Evolutionary conservation across 2,797 vertebrate genomes (phyloP).

Genomic region (Hypotaenidia philippensis): DNA sequence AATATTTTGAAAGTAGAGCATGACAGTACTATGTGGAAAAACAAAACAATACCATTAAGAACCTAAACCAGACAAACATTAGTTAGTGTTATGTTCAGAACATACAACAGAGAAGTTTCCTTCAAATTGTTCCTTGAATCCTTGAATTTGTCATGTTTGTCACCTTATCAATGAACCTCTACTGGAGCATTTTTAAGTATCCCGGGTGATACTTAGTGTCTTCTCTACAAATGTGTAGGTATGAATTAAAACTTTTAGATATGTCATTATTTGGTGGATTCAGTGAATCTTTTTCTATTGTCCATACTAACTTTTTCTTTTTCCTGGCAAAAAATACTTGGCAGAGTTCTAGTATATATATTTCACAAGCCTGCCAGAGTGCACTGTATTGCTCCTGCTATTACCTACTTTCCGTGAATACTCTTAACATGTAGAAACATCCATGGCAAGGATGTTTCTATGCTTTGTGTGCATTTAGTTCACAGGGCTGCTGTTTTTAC

Average conservation of each 20-base stretch:
- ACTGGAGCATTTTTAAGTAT: neutral
- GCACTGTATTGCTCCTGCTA: neutral
- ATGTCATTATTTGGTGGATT: neutral
- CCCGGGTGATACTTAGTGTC: neutral
- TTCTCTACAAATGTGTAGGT: neutral
- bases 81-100: neutral
- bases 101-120: neutral
- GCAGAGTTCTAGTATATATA: neutral
- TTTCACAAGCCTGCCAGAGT: neutral
- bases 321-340: neutral
- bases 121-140: neutral
- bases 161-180: neutral
- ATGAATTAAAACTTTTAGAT: neutral
- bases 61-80: neutral
- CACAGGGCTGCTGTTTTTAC: neutral
- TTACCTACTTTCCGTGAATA: neutral
- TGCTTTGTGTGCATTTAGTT: neutral
- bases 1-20: neutral
- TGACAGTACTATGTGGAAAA: neutral
- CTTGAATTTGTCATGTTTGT: neutral
- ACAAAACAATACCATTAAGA: neutral
- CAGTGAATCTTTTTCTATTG: neutral
- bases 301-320: neutral
- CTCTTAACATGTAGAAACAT: neutral
- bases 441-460: neutral